Evolutionary conservation across 2,888 invertebrate genomes (phyloP).

Genomic region (Drosophila ezoana): DNA sequence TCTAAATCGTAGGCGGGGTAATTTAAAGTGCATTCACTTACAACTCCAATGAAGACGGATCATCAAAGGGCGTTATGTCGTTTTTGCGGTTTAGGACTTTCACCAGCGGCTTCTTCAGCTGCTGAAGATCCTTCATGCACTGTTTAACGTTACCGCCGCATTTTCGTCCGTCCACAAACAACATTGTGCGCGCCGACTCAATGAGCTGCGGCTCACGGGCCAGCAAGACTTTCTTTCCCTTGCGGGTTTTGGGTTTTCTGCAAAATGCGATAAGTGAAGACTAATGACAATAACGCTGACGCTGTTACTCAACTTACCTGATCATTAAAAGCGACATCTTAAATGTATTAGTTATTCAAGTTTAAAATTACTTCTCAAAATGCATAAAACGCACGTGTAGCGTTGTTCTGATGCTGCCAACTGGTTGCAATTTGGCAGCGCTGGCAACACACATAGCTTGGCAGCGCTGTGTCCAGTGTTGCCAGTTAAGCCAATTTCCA

Average conservation of each 20-base stretch:
- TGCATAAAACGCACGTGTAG: conserved; percentile 62
- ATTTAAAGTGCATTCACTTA: conserved; percentile 86
- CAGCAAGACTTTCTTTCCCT: conserved; percentile 93
- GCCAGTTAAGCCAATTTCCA: too few species aligned
- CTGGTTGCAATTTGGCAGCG: not conserved
- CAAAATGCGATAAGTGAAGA: not conserved
- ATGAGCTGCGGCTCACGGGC: conserved; percentile 94
- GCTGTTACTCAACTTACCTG: conserved; percentile 66
- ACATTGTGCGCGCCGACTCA: conserved; percentile 93
- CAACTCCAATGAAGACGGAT: conserved; percentile 92
- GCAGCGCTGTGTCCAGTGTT: conserved; percentile 20
- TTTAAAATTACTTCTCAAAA: conserved; percentile 9
- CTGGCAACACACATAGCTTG: not conserved
- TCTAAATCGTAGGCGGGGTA: not conserved
- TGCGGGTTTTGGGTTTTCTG: conserved; percentile 95
- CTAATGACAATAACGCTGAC: not conserved
- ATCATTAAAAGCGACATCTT: conserved; percentile 83
- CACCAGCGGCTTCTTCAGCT: conserved; percentile 94
- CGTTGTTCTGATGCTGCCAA: conserved; percentile 18
- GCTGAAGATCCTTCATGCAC: conserved; percentile 93
- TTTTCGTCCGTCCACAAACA: conserved; percentile 94
- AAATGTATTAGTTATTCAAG: conserved; percentile 19
- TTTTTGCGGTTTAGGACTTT: conserved; percentile 92
- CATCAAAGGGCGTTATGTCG: conserved; percentile 96
- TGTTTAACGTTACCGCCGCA: conserved; percentile 89